phyloP scores from a whole-genome alignment of 2,888 invertebrate species.

The Cosmia trapezina region DNA sequence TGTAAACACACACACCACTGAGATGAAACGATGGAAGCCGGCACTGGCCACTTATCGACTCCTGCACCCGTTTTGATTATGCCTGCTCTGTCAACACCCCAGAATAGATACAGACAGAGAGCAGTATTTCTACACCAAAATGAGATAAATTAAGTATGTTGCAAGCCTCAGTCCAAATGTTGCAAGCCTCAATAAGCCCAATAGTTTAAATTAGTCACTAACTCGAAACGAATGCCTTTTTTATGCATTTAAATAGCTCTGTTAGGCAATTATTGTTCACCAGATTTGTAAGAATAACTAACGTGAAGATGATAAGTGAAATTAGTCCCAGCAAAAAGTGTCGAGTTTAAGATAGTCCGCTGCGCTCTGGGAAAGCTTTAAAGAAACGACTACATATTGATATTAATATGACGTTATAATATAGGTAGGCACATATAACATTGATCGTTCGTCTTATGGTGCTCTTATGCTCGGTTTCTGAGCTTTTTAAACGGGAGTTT shows the following conservation, averaged over 20 bases:
- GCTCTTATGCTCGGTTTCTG: neutral
- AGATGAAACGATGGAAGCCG: slow-evolving; percentile 85
- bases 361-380: neutral
- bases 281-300: neutral
- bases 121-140: slow-evolving; percentile 64
- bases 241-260: slow-evolving; percentile 1
- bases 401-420: neutral
- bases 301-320: slow-evolving; percentile 11
- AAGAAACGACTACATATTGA: neutral
- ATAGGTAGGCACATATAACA: neutral
- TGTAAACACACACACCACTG: slow-evolving; percentile 81
- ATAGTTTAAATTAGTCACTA: slow-evolving; percentile 14
- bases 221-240: slow-evolving; percentile 16
- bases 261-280: slow-evolving; percentile 2
- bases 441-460: neutral
- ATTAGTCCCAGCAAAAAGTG: slow-evolving; percentile 3
- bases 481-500: too few relatives aligned
- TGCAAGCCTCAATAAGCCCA: neutral
- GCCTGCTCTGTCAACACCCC: slow-evolving; percentile 85
- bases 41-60: slow-evolving; percentile 88
- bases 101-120: slow-evolving; percentile 83
- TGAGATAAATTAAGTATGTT: slow-evolving; percentile 20
- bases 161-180: slow-evolving; percentile 9
- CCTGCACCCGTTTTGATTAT: slow-evolving; percentile 85
- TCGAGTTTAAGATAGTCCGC: neutral